phyloP scores from a whole-genome alignment of 2,113 vertebrate genomes.

The Forbesichthys agassizii region DNA sequence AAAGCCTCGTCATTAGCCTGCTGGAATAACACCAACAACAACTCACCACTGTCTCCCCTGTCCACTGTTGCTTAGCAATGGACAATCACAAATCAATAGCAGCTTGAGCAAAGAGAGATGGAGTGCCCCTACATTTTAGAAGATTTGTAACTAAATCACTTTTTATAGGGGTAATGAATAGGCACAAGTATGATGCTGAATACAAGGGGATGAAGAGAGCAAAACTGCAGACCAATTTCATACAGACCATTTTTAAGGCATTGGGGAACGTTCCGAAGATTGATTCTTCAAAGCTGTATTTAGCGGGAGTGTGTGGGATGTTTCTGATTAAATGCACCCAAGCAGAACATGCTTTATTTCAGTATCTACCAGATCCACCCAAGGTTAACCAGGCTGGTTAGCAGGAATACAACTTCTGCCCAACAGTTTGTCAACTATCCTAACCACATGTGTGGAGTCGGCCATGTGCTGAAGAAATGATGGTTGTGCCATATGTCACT shows the following conservation, averaged over 20 bases:
- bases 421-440: constrained; percentile 74
- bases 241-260: no score
- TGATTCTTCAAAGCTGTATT: constrained; percentile 7
- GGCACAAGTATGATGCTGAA: constrained; percentile 5
- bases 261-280: constrained; percentile 5
- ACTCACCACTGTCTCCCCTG: constrained; percentile 25
- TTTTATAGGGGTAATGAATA: constrained; percentile 9
- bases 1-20: constrained; percentile 62
- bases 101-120: constrained; percentile 1
- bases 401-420: constrained; percentile 66
- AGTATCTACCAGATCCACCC: constrained; percentile 41
- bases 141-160: constrained; percentile 13
- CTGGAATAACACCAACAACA: constrained; percentile 47
- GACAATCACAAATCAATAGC: constrained; percentile 44
- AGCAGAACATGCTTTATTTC: constrained; percentile 5
- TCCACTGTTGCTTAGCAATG: constrained; percentile 62
- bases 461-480: constrained; percentile 45
- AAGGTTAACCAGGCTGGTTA: constrained; percentile 65
- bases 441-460: constrained; percentile 58
- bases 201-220: constrained; percentile 21
- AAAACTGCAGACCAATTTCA: constrained; percentile 10
- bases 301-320: not conserved
- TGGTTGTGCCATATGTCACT: constrained; percentile 28
- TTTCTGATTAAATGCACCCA: not conserved
- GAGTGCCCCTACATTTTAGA: not conserved